Evolutionary conservation across 2,113 vertebrate species (phyloP).

Genomic region (Pelmatolapia mariae): DNA sequence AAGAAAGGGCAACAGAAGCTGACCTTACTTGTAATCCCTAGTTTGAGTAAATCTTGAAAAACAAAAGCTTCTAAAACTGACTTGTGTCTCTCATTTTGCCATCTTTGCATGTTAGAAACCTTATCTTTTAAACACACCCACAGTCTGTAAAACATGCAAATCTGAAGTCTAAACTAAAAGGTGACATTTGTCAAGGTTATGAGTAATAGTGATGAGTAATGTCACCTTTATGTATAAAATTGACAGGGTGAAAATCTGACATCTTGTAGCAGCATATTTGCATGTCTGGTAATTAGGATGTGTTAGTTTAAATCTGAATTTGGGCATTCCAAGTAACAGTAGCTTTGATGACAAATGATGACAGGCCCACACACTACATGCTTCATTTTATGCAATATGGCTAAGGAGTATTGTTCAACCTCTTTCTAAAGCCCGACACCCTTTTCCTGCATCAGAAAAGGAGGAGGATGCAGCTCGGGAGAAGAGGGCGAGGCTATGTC

Average conservation of each 20-base stretch:
- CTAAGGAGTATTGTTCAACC: not conserved
- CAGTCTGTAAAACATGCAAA: not conserved
- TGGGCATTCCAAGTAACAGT: not conserved
- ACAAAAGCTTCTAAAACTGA: not conserved
- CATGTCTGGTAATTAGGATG: not conserved
- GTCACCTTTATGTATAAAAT: not conserved
- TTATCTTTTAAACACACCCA: not conserved
- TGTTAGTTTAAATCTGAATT: not conserved
- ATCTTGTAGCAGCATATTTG: not conserved
- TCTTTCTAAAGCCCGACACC: not conserved
- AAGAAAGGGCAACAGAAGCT: not conserved
- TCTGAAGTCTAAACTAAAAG: not conserved
- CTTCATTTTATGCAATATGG: not conserved
- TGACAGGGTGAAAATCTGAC: not conserved
- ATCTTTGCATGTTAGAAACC: not conserved
- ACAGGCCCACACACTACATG: not conserved
- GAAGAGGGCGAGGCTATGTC: not conserved
- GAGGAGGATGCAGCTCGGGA: not conserved
- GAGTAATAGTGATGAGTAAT: not conserved
- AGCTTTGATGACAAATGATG: not conserved
- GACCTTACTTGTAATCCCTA: not conserved
- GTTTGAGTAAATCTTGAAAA: not conserved
- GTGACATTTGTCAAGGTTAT: not conserved
- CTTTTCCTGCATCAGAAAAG: not conserved
- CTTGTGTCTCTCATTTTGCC: not conserved